These are phyloP conservation scores for Hydrozoanthus gracilis DNA, from an alignment of 92 coral and sea anemone species.

Conservation along the genomic window DNA sequence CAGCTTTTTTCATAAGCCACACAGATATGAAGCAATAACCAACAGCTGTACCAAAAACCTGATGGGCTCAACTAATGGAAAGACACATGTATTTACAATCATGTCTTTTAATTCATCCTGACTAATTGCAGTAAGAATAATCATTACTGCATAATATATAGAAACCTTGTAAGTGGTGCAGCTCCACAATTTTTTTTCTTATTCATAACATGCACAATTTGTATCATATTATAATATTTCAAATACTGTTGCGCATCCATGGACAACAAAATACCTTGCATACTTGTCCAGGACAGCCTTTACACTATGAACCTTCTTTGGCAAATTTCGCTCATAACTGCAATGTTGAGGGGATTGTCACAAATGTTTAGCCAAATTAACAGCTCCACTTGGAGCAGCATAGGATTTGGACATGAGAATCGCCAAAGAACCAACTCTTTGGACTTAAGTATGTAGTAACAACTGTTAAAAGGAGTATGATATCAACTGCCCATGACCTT, in stretches of 20 bases:
- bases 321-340: constrained; percentile 49
- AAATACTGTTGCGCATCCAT: constrained; percentile 11
- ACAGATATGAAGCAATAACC: no score
- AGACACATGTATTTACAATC: no score
- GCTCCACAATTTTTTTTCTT: not conserved
- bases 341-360: constrained; percentile 44
- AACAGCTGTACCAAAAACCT: no score
- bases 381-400: not conserved
- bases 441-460: not conserved
- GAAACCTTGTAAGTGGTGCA: not conserved
- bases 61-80: no score
- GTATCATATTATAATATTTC: not conserved
- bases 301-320: constrained; percentile 49
- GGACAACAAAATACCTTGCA: constrained; percentile 37
- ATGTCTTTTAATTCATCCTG: no score
- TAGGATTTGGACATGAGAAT: not conserved
- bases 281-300: constrained; percentile 51
- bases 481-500: not conserved
- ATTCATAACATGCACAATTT: not conserved
- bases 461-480: not conserved
- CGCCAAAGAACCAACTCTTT: constrained; percentile 12
- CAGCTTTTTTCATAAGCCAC: no score
- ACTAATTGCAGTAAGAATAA: no score
- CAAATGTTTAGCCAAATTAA: not conserved
- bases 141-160: no score